Percentiles rank a stretch among this genome's conserved stretches.
Evolutionary conservation across 1,140 invertebrate species (phyloP).

Genomic region (Chionoecetes opilio): DNA sequence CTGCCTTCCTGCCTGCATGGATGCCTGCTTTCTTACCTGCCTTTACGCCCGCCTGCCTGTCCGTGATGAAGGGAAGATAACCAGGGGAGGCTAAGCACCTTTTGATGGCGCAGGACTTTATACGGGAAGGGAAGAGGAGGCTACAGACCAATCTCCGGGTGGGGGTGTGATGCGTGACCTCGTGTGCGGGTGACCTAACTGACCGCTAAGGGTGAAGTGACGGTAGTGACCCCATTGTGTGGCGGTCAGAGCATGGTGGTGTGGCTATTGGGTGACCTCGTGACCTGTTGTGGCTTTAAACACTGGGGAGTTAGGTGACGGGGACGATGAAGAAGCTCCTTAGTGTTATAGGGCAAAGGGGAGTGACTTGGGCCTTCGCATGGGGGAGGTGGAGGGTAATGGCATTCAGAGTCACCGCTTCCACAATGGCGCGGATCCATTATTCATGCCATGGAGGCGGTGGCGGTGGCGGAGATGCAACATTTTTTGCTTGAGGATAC

Average conservation of each 20-base stretch:
- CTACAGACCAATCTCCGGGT: background rate
- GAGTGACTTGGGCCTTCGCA: background rate
- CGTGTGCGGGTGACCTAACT: background rate
- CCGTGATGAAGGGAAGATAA: constrained; percentile 17
- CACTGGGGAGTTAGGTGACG: too few relatives aligned
- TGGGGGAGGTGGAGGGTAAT: background rate
- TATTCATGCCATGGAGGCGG: background rate
- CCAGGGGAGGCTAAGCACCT: constrained; percentile 3
- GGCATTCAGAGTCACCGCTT: background rate
- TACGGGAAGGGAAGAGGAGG: background rate
- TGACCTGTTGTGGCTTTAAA: too few relatives aligned
- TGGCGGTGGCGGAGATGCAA: background rate
- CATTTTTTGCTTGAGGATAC: background rate
- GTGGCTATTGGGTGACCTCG: background rate
- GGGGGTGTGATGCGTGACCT: background rate
- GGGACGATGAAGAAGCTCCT: background rate
- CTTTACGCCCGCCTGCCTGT: background rate
- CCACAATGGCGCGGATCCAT: background rate
- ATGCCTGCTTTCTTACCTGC: background rate
- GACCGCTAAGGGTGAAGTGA: background rate
- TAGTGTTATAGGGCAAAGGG: background rate
- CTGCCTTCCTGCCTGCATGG: background rate
- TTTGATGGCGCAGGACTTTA: constrained; percentile 27
- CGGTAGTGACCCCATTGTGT: background rate
- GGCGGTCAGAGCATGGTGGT: background rate